Evolutionary conservation across 92 coral and sea anemone species (phyloP), one percentile per base, ranked within the genome.

Genomic region (Pocillopora meandrina): DNA sequence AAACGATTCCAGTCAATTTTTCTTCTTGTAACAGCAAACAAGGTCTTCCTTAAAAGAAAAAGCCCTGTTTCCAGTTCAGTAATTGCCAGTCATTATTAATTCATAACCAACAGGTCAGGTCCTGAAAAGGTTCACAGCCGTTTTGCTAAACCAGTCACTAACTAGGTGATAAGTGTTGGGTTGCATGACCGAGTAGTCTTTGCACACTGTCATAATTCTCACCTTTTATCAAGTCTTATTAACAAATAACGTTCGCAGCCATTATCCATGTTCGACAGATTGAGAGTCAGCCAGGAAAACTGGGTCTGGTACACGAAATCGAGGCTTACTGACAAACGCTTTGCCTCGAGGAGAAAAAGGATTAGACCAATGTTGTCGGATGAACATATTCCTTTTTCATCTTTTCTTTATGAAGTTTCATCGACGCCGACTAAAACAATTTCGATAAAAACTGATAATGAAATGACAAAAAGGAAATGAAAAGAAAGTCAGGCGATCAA

Each of bases 61-160:
- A 3, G 20, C 33, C 33, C 3, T 12, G 5, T 74, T 74, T 83
- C 63, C 80, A 83, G 60, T 62, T 83, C 56, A 65, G 34, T 83
- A 59, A 55, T 49, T 83, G 64, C 35, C 57, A n/a, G 57, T 83
- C 74, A 74, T 83, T 72, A 83, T 33, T 83, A 61, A 73, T 83
- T 83, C 16, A 83, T 23, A 76, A 62, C 9, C 7, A 83, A 56
- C 86, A 83, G 86, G 86, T 83, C 47, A 62, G 80, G 52, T 62
- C 86, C 65, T 83, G 73, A 74, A 83, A 74, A 23, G 56, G 80
- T 74, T 74, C 80, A 62, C 42, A 66, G 52, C 80, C 63, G 64
- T 61, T 52, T 33, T 52, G 11, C 31, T 33, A 64, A 58, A 72
- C 72, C 79, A 49, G 86, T 83, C 86, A 83, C 73, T 83, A 64